phyloP scores from a whole-genome alignment of 1,140 invertebrate species.

The Aricia agestis region DNA sequence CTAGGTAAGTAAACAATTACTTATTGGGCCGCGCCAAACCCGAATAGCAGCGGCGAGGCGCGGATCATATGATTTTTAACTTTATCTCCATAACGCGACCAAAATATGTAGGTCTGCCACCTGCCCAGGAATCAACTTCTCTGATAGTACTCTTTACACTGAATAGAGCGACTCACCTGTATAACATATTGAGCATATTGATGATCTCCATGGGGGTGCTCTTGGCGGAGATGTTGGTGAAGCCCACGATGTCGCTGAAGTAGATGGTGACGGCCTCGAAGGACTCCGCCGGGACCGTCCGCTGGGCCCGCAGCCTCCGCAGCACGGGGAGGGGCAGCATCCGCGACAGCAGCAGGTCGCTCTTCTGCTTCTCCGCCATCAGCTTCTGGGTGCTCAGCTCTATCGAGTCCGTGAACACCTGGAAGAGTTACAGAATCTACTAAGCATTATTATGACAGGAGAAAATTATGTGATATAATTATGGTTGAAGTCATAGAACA shows the following conservation, averaged over 20 bases:
- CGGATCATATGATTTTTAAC: too few relatives aligned
- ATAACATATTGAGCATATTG: conserved; percentile 68
- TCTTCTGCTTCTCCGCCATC: conserved; percentile 85
- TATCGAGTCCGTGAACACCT: conserved; percentile 84
- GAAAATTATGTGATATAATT: too few relatives aligned
- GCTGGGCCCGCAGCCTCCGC: conserved; percentile 79
- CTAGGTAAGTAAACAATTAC: too few relatives aligned
- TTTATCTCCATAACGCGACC: too few relatives aligned
- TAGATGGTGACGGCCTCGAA: conserved; percentile 86
- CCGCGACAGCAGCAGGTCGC: conserved; percentile 82
- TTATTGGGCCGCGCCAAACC: too few relatives aligned
- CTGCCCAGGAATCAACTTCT: too few relatives aligned
- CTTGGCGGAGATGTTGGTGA: conserved; percentile 85
- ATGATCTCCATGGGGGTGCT: conserved; percentile 85
- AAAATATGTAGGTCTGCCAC: too few relatives aligned
- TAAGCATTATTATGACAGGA: too few relatives aligned
- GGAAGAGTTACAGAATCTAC: conserved; percentile 33
- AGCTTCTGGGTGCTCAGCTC: conserved; percentile 84
- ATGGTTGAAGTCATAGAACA: too few relatives aligned
- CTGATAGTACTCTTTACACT: too few relatives aligned
- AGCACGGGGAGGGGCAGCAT: conserved; percentile 84
- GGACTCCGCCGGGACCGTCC: conserved; percentile 81
- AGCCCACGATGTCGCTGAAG: conserved; percentile 89
- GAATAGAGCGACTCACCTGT: conserved; percentile 40
- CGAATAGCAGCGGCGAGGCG: too few relatives aligned